Evolutionary conservation across 2,888 invertebrate genomes (phyloP), one percentile per base, ranked within the genome.

Genomic region (Polia nebulosa): DNA sequence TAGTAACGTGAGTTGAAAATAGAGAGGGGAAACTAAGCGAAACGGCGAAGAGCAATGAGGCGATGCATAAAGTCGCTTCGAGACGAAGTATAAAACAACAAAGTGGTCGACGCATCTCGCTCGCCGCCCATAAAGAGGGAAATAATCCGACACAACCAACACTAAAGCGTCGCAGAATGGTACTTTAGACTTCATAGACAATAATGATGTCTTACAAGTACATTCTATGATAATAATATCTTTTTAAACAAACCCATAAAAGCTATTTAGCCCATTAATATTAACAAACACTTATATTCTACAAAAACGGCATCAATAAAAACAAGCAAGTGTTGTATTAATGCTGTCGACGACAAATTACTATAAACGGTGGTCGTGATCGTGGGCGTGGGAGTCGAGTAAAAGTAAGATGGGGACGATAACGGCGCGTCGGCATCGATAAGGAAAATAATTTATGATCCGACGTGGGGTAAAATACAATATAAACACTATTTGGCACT

Each of bases 51-150:
- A 93, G 95, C 94, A 94, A 95, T 94, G 95, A 94, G 93, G 92
- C 95, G 93, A 90, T 91, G 93, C 93, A 93, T 92, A 93, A 93
- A 94, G 94, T 92, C 91, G 91, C 93, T 92, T 78, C 90, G 92
- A 92, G 93, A 92, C 94, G 88, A 90, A 92, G 92, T 93, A 95
- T 95, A 95, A 94, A 95, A 95, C 95, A 95, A 95, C 95, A 94
- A 94, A 95, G 94, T 94, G 94, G 93, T 93, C 90, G 93, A 92
- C 92, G 92, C 93, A 94, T 93, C 91, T 89, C 90, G 89, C 91
- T 91, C 67, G 89, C 87, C 88, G 88, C 88, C 88, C 90, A 90
- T 92, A 91, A 93, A 93, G 90, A 89, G 91, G 92, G 90, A 90
- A 92, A 93, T 94, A 93, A 93, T 94, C 91, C 89, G 89, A 89